Percentiles rank a stretch among this genome's conserved stretches.
Evolutionary conservation across 2,888 invertebrate species (phyloP).

Genomic region (Nomada goodeniana): DNA sequence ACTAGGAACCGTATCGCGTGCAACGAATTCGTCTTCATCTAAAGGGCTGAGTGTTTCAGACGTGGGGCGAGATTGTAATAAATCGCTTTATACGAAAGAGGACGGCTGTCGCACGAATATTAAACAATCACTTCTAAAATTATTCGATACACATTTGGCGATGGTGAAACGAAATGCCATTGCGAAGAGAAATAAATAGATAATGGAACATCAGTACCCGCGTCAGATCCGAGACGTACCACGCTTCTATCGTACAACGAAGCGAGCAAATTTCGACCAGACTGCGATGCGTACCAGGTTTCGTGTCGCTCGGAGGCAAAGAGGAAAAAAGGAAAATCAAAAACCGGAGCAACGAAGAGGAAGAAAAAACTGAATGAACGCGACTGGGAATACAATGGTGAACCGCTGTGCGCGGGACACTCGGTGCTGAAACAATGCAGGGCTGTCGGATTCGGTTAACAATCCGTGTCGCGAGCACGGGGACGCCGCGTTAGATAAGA

Average conservation of each 20-base stretch:
- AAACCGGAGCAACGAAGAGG: slow-evolving; percentile 27
- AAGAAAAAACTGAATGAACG: slow-evolving; percentile 69
- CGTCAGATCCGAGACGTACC: background rate
- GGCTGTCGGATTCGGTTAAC: slow-evolving; percentile 76
- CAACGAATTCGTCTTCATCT: background rate
- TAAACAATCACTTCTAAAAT: no score
- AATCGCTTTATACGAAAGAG: no score
- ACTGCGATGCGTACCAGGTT: slow-evolving; percentile 24
- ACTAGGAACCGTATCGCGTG: background rate
- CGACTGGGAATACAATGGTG: slow-evolving; percentile 73
- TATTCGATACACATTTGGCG: no score
- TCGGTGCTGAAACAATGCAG: slow-evolving; percentile 72
- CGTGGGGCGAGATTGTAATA: no score
- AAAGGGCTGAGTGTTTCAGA: background rate
- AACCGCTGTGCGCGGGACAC: slow-evolving; percentile 72
- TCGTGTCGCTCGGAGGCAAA: slow-evolving; percentile 25
- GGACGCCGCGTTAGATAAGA: slow-evolving; percentile 74
- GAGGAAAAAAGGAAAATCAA: slow-evolving; percentile 7
- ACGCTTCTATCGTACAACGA: background rate
- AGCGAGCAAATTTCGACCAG: slow-evolving; percentile 15
- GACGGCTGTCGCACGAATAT: no score
- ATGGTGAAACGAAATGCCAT: no score
- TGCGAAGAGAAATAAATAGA: no score
- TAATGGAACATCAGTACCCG: no score
- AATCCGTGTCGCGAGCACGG: slow-evolving; percentile 74